phyloP scores from a whole-genome alignment of 2,888 invertebrate genomes.

The Drosophila rubida region DNA sequence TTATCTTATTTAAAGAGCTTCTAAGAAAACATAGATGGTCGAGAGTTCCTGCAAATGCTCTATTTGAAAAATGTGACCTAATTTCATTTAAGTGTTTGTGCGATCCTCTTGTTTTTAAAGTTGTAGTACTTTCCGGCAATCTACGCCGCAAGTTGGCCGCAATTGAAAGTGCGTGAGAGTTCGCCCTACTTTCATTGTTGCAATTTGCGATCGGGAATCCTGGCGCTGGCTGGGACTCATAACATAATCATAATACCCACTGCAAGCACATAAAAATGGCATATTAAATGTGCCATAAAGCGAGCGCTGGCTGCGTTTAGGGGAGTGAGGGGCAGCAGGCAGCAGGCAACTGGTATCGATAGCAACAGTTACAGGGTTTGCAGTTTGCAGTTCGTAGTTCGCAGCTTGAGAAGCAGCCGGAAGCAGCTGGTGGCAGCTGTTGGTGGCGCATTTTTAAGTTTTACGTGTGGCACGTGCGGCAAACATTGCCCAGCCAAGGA shows the following conservation, averaged over 20 bases:
- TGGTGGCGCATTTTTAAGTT: constrained; percentile 76
- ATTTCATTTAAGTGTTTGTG: neutral
- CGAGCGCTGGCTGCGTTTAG: neutral
- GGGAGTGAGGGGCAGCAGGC: neutral
- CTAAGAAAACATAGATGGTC: too few species aligned
- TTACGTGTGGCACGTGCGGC: constrained; percentile 80
- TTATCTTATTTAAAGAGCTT: too few species aligned
- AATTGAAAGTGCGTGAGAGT: neutral
- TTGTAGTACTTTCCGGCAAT: neutral
- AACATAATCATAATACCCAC: constrained; percentile 51
- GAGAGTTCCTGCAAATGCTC: too few species aligned
- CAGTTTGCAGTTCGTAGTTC: constrained; percentile 21
- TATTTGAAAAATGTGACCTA: too few species aligned
- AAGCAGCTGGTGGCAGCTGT: constrained; percentile 67
- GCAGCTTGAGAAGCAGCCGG: constrained; percentile 57
- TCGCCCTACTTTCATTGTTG: constrained; percentile 3
- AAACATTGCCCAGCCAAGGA: constrained; percentile 54
- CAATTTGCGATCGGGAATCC: constrained; percentile 12
- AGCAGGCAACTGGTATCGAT: constrained; percentile 65
- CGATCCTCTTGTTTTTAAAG: neutral
- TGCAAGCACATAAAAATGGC: constrained; percentile 45
- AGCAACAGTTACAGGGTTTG: constrained; percentile 67
- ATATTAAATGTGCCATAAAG: constrained; percentile 60
- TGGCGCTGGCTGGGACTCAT: constrained; percentile 25
- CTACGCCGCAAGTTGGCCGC: neutral